Conservation (phyloP, 2,113 vertebrate genomes). For the Zosterops pallidus region DNA sequence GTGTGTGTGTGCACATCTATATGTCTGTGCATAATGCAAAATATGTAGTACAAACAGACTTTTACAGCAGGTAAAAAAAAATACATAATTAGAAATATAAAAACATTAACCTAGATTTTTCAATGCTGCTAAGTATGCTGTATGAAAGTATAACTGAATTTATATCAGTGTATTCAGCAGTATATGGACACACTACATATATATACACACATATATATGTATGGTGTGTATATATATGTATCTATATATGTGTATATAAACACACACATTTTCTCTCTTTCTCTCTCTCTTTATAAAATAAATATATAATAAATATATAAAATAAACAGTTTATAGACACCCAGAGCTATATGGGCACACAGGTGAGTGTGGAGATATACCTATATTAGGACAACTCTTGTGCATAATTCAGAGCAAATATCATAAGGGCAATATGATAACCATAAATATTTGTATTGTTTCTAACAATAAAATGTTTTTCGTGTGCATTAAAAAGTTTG, state of each 20-base stretch:
- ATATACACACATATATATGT: neutral
- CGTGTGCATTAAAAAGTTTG: neutral
- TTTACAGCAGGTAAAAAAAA: neutral
- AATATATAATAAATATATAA: too few relatives aligned
- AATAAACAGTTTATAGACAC: neutral
- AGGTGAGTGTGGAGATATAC: neutral
- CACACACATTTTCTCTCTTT: neutral
- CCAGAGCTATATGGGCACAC: neutral
- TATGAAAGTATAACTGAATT: neutral
- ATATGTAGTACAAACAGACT: neutral
- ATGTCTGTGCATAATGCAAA: rapidly evolving
- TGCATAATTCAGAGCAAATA: neutral
- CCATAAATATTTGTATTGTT: neutral
- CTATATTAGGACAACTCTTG: neutral
- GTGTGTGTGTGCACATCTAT: rapidly evolving
- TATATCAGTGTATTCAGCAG: neutral
- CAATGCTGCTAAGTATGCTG: neutral
- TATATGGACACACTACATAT: neutral
- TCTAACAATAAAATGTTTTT: neutral
- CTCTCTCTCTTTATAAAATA: too few relatives aligned
- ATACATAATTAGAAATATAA: neutral
- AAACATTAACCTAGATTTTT: neutral
- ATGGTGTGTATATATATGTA: too few relatives aligned
- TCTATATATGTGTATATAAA: too few relatives aligned
- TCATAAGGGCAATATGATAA: neutral